These are phyloP conservation scores for Alviniconcha marisindica DNA, from an alignment of 1,140 invertebrate species.

Conservation along the genomic window DNA sequence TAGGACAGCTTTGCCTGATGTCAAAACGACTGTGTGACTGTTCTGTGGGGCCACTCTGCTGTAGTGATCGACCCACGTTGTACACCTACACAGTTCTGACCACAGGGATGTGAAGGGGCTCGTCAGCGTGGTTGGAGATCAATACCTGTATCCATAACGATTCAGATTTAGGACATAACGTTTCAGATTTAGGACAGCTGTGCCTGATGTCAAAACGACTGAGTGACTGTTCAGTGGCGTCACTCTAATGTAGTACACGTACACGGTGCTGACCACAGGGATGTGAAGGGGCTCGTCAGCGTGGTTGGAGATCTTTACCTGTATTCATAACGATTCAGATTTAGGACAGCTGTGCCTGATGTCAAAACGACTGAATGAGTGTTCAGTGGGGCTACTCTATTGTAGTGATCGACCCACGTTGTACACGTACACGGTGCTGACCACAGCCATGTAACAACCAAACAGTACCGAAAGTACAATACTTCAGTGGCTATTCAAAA, in stretches of 20 bases:
- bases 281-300: constrained; percentile 28
- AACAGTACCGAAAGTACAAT: too few species aligned
- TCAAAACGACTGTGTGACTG: too few species aligned
- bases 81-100: constrained; percentile 31
- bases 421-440: constrained; percentile 32
- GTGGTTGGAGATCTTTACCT: constrained; percentile 23
- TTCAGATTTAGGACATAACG: too few species aligned
- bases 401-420: constrained; percentile 32
- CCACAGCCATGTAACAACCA: constrained; percentile 4
- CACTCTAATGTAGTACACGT: too few species aligned
- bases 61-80: constrained; percentile 32
- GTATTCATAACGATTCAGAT: too few species aligned
- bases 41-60: background rate
- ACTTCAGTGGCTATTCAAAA: too few species aligned
- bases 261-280: constrained; percentile 7
- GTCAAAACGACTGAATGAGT: too few species aligned
- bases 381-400: background rate
- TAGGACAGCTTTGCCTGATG: too few species aligned
- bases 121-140: constrained; percentile 16
- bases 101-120: constrained; percentile 25
- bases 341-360: too few species aligned
- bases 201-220: too few species aligned
- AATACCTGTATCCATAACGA: constrained; percentile 7
- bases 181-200: too few species aligned
- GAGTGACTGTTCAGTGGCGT: too few species aligned